Evolutionary conservation across 2,113 vertebrate genomes (phyloP).

Genomic region (Columba janthina): DNA sequence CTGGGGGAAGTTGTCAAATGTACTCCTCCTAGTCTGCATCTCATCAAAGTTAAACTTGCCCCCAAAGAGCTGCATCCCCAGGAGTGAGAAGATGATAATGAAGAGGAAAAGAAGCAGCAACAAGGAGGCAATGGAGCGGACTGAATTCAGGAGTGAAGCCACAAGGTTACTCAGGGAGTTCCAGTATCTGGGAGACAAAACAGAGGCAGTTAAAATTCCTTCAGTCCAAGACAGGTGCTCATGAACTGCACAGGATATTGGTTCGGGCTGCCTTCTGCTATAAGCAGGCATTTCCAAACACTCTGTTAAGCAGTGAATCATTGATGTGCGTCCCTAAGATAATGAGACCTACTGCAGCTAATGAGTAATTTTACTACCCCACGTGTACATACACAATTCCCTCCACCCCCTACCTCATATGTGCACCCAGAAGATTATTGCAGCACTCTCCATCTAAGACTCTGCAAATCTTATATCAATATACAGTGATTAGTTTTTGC

Average conservation of each 20-base stretch:
- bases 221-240: not conserved
- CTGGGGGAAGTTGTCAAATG: conserved; percentile 98
- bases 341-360: conserved; percentile 46
- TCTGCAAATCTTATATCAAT: not conserved
- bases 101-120: conserved; percentile 98
- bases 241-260: not conserved
- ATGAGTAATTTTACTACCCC: conserved; percentile 63
- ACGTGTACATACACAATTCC: not conserved
- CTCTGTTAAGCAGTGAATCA: conserved; percentile 57
- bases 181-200: conserved; percentile 87
- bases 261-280: not conserved
- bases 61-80: conserved; percentile 99
- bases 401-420: not conserved
- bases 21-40: conserved; percentile 93
- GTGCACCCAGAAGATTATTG: conserved; percentile 25
- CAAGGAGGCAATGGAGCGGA: conserved; percentile 98
- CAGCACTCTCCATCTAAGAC: not conserved
- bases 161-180: conserved; percentile 98
- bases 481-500: conserved; percentile 24
- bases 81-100: conserved; percentile 99
- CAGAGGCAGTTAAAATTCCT: not conserved
- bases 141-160: conserved; percentile 95
- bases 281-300: conserved; percentile 33
- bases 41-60: conserved; percentile 99
- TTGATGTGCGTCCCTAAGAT: conserved; percentile 25